Percentiles rank a stretch among this genome's conserved stretches.
phyloP scores from a whole-genome alignment of 2,888 invertebrate genomes.

The Parelbella ahira region DNA sequence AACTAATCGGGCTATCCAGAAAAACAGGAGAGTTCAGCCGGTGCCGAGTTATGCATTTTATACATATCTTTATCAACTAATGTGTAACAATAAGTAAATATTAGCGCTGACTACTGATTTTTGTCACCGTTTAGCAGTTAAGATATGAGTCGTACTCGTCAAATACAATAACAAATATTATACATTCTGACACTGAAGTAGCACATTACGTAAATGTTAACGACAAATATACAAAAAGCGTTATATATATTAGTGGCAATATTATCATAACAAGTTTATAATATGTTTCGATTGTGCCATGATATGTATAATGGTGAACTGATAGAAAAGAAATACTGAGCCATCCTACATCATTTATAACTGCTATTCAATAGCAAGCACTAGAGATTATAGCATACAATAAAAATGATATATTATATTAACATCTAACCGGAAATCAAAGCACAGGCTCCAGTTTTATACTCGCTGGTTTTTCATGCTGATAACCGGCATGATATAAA shows the following conservation, averaged over 20 bases:
- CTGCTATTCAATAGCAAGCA: conserved; percentile 17
- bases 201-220: conserved; percentile 12
- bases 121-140: neutral
- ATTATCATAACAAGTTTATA: conserved; percentile 9
- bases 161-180: conserved; percentile 11
- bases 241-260: conserved; percentile 8
- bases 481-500: too few relatives aligned
- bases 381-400: conserved; percentile 1
- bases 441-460: too few relatives aligned
- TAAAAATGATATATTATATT: conserved; percentile 14
- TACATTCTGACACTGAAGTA: conserved; percentile 4
- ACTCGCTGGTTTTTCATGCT: too few relatives aligned
- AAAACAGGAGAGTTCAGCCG: too few relatives aligned
- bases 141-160: neutral
- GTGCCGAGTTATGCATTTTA: too few relatives aligned
- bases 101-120: too few relatives aligned
- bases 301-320: conserved; percentile 8
- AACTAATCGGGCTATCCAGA: too few relatives aligned
- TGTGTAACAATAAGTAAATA: too few relatives aligned
- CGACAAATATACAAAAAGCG: conserved; percentile 11
- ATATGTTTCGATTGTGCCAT: conserved; percentile 15
- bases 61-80: too few relatives aligned
- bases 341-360: conserved; percentile 14
- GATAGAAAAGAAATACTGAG: conserved; percentile 12
- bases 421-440: conserved; percentile 6